These are phyloP conservation scores for Rhopalosiphum nymphaeae DNA, from an alignment of 2,888 invertebrate species.

Conservation along the genomic window DNA sequence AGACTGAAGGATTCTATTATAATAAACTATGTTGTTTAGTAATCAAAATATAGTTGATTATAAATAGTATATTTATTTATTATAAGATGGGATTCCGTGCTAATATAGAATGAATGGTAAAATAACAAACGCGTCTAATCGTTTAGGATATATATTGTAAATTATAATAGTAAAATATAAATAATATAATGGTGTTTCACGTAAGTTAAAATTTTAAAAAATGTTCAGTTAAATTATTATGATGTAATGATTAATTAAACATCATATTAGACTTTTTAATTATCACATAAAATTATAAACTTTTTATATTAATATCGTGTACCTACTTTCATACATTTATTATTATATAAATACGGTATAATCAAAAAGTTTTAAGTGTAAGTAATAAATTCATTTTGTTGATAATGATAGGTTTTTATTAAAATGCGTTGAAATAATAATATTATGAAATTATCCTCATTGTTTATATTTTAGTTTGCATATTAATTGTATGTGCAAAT, in stretches of 20 bases:
- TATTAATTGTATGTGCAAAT: background rate
- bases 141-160: no score
- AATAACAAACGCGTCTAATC: no score
- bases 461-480: background rate
- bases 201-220: background rate
- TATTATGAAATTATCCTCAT: background rate
- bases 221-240: background rate
- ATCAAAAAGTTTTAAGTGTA: background rate
- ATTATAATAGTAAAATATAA: no score
- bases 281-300: background rate
- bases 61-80: no score
- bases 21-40: no score
- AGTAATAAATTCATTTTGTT: background rate
- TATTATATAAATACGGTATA: background rate
- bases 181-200: no score
- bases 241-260: background rate
- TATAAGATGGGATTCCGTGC: no score
- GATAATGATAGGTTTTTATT: background rate
- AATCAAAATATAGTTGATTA: no score
- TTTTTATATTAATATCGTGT: background rate
- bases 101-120: no score
- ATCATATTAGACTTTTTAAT: background rate
- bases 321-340: background rate
- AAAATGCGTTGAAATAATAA: background rate
- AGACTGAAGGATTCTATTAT: no score